A percentile compares a stretch with the other conserved stretches of the same genome.
Evolutionary conservation across 30 jellyfish, hydroid and myxozoan species (phyloP).

Genomic region (Phacellophora camtschatica): DNA sequence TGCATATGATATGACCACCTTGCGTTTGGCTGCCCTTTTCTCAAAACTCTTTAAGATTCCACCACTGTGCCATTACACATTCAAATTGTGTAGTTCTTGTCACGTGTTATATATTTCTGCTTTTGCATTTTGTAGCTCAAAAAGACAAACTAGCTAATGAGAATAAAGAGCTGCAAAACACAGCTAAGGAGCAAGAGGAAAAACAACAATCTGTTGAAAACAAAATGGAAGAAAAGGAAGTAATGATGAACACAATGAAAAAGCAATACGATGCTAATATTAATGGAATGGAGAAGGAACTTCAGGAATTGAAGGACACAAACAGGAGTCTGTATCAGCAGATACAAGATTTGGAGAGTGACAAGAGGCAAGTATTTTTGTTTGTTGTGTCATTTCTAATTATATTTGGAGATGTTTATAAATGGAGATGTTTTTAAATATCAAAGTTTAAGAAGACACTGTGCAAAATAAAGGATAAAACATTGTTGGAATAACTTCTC

Average conservation of each 20-base stretch:
- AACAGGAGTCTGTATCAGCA: neutral
- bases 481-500: too few species aligned
- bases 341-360: constrained; percentile 11
- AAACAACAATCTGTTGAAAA: constrained; percentile 2
- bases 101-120: too few species aligned
- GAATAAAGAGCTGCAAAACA: constrained; percentile 20
- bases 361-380: neutral
- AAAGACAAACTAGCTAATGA: constrained; percentile 42
- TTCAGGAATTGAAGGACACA: constrained; percentile 21
- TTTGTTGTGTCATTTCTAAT: too few species aligned
- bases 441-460: too few species aligned
- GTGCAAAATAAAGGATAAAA: too few species aligned
- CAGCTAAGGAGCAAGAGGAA: constrained; percentile 25
- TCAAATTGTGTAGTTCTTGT: too few species aligned
- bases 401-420: too few species aligned
- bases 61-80: too few species aligned
- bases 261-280: constrained; percentile 36
- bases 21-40: too few species aligned
- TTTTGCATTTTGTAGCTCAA: constrained; percentile 60
- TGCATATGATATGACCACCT: too few species aligned
- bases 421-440: too few species aligned
- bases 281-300: constrained; percentile 19
- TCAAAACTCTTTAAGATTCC: too few species aligned
- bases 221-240: constrained; percentile 50
- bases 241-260: constrained; percentile 30